Base-by-base conservation (phyloP, 92 coral and sea anemone species). In the Phenganax marumi region DNA sequence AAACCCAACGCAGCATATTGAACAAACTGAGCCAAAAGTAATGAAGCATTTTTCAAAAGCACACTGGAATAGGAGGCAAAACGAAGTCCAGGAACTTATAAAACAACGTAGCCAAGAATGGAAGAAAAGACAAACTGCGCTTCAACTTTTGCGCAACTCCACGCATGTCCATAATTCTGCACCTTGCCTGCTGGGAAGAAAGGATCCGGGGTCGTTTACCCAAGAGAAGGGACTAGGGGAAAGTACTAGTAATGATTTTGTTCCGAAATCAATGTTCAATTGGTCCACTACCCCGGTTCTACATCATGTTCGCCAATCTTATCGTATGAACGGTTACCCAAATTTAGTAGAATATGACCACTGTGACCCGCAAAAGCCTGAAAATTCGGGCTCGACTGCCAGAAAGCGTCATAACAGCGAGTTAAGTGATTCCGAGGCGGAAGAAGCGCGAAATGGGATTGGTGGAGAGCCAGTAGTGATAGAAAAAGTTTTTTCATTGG, bases 41-140 rank as follows among this genome's bases (percentile, higher is more conserved):
- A 33, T 33, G 5, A 33, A 33, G 43, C 72, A 66, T 12, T 23
- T 10, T 51, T 3, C 53, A 56, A 51, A 54, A 39, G 57, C 68
- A 33, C 50, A 33, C 24, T 26, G 49, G 49, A 22, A 10, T 19
- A 21, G 26, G 52, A n/a, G 68, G 6, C 68, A 76, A 56, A 48
- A 56, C 17, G 52, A 74, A 24, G 49, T 12, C 43, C 21, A 74
- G 48, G 26, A 25, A 52, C n/a, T 50, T 4, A 61, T 74, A 51
- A 25, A 52, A 8, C 79, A 74, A 74, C 33, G 62, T 8, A 74
- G 47, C 0, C 62, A 56, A 19, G 81, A 76, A 13, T 76, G 81
- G 81, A 76, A 55, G 21, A 68, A 76, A 17, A 76, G 25, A 25
- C 81, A 76, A 55, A 47, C 81, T 2, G 19, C 57, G 68, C 54